Evolutionary conservation across 1,140 invertebrate genomes (phyloP).

Genomic region (Brachionus rubens): DNA sequence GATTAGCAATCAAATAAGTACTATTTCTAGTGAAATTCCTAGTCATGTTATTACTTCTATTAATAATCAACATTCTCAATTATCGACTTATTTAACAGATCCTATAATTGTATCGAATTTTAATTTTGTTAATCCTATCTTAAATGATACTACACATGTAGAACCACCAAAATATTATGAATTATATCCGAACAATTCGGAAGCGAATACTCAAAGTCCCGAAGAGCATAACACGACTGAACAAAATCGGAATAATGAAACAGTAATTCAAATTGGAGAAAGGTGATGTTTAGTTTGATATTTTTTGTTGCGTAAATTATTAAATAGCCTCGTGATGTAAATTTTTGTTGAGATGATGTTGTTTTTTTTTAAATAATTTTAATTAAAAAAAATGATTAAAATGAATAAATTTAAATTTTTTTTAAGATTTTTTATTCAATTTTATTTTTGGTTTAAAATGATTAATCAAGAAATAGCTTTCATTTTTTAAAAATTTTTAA

Average conservation of each 20-base stretch:
- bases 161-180: constrained; percentile 8
- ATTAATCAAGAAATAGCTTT: too few species aligned
- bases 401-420: too few species aligned
- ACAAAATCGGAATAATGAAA: neutral
- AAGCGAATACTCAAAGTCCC: neutral
- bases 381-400: too few species aligned
- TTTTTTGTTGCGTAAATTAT: neutral
- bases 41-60: neutral
- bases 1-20: constrained; percentile 24
- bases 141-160: neutral
- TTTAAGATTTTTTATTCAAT: too few species aligned
- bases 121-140: neutral
- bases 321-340: too few species aligned
- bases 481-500: too few species aligned
- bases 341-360: too few species aligned
- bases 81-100: neutral
- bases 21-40: constrained; percentile 2
- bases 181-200: neutral
- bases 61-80: neutral
- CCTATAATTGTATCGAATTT: neutral
- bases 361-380: too few species aligned
- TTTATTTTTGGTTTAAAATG: too few species aligned
- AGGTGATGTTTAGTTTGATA: neutral
- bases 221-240: neutral
- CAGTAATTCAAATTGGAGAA: neutral